Percentiles rank a stretch among this genome's conserved stretches.
These are phyloP conservation scores for Megaceryle alcyon DNA, from an alignment of 2,797 vertebrate species.

Conservation along the genomic window DNA sequence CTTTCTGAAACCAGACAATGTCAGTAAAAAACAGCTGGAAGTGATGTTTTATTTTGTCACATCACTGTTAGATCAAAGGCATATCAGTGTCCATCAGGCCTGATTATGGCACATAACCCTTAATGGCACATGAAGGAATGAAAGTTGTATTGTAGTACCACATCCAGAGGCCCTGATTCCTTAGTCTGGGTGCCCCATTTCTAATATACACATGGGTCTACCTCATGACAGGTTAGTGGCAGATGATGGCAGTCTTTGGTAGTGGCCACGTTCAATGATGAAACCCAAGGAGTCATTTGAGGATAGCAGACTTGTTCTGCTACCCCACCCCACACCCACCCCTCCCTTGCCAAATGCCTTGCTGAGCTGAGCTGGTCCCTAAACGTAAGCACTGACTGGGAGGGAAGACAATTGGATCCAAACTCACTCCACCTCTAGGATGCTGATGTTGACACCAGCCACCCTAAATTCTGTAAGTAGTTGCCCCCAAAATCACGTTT, in stretches of 20 bases:
- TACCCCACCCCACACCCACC: not conserved
- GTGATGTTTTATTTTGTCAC: not conserved
- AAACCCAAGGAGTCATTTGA: not conserved
- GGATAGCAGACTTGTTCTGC: not conserved
- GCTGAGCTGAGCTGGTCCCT: not conserved
- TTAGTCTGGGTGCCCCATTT: not conserved
- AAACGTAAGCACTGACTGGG: not conserved
- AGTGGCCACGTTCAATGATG: not conserved
- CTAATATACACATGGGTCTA: rapidly evolving
- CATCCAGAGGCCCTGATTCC: not conserved
- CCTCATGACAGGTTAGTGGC: not conserved
- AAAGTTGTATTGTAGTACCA: not conserved
- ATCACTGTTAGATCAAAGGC: not conserved
- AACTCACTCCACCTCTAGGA: not conserved
- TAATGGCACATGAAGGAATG: not conserved
- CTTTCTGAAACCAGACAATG: not conserved
- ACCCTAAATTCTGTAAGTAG: not conserved
- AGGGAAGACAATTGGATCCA: not conserved
- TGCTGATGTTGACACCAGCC: not conserved
- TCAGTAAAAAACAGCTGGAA: not conserved
- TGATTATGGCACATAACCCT: not conserved
- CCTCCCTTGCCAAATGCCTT: not conserved
- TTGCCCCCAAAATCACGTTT: not conserved
- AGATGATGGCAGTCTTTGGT: not conserved
- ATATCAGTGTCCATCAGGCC: not conserved